phyloP scores from a whole-genome alignment of 2,888 invertebrate genomes.

The Noctua comes region DNA sequence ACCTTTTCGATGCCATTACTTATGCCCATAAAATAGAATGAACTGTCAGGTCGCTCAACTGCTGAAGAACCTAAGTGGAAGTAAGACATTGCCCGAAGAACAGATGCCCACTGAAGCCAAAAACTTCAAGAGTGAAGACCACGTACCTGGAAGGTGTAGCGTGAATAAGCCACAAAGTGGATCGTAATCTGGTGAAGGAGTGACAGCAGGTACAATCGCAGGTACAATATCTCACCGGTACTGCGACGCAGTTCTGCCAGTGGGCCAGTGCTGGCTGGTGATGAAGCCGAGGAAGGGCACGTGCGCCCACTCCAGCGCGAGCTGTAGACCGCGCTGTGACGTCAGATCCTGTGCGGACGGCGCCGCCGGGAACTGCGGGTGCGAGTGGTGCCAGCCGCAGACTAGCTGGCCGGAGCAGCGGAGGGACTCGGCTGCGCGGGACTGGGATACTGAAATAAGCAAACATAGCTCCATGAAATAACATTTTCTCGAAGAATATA shows the following conservation, averaged over 20 bases:
- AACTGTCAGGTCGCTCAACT: neutral
- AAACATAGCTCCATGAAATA: neutral
- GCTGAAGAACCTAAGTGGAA: neutral
- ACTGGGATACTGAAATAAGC: constrained; percentile 83
- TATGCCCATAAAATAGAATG: neutral
- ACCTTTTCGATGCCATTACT: neutral
- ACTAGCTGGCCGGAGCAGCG: constrained; percentile 85
- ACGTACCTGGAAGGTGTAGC: neutral
- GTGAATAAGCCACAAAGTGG: neutral
- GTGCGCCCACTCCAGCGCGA: constrained; percentile 79
- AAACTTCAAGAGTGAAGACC: neutral
- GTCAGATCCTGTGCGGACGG: constrained; percentile 93
- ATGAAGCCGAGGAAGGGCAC: constrained; percentile 92
- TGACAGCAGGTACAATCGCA: no score
- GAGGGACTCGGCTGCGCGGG: constrained; percentile 91
- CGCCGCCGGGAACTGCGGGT: constrained; percentile 92
- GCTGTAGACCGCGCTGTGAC: constrained; percentile 91
- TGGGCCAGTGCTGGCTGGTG: constrained; percentile 91
- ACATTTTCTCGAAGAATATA: no score
- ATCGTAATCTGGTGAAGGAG: neutral
- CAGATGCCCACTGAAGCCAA: neutral
- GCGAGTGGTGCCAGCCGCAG: constrained; percentile 95
- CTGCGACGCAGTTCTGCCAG: constrained; percentile 89
- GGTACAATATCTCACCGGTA: constrained; percentile 78
- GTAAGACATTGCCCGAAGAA: neutral